phyloP scores from a whole-genome alignment of 1,140 invertebrate species.

The Luehdorfia chinensis region DNA sequence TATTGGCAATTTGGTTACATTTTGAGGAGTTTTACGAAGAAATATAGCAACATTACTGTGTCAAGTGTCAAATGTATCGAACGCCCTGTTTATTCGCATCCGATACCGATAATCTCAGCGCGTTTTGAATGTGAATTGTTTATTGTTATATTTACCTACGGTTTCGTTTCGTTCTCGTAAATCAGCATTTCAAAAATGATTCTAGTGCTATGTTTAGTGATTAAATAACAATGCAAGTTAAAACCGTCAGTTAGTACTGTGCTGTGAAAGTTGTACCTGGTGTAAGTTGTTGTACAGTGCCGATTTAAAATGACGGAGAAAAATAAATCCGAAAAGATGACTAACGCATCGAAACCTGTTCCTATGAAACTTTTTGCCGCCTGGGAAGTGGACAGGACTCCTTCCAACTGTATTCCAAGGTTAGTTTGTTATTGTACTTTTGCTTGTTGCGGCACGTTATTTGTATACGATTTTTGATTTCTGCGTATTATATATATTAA shows the following conservation, averaged over 20 bases:
- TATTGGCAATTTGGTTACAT: too few relatives aligned
- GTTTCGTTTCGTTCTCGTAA: slow-evolving; percentile 35
- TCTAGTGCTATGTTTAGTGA: slow-evolving; percentile 62
- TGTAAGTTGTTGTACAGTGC: slow-evolving; percentile 43
- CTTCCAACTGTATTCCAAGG: slow-evolving; percentile 98
- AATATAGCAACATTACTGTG: slow-evolving; percentile 20
- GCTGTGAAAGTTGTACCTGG: slow-evolving; percentile 60
- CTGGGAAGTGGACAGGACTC: slow-evolving; percentile 98
- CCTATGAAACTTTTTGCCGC: slow-evolving; percentile 98
- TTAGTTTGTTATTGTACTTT: slow-evolving; percentile 59
- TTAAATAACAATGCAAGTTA: slow-evolving; percentile 63
- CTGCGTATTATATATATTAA: slow-evolving; percentile 3
- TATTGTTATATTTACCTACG: slow-evolving; percentile 49
- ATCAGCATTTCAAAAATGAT: slow-evolving; percentile 46
- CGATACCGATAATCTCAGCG: slow-evolving; percentile 33
- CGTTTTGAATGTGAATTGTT: slow-evolving; percentile 42
- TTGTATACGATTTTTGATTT: slow-evolving; percentile 8
- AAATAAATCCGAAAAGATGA: slow-evolving; percentile 77
- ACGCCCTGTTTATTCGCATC: slow-evolving; percentile 43
- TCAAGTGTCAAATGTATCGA: slow-evolving; percentile 64
- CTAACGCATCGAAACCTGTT: slow-evolving; percentile 86
- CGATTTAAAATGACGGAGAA: slow-evolving; percentile 75
- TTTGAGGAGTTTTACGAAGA: background rate
- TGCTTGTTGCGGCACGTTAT: slow-evolving; percentile 18
- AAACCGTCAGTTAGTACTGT: slow-evolving; percentile 51